A percentile compares a stretch with the other conserved stretches of the same genome.
Conservation (phyloP, 1,140 invertebrate species). For the Cataglyphis hispanica region DNA sequence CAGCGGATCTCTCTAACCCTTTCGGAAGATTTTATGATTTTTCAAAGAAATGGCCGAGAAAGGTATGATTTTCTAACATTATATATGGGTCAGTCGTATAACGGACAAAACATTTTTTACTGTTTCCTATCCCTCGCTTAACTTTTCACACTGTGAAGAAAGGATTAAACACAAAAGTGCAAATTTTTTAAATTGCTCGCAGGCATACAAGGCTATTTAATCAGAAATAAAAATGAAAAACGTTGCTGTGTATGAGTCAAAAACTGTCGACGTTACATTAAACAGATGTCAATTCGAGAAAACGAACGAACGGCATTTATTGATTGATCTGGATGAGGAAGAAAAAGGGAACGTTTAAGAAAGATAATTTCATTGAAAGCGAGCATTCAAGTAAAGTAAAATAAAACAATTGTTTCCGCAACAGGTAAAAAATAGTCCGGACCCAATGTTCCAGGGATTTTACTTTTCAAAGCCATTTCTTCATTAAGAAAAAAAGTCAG, state of each 20-base stretch:
- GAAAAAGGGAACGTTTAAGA: neutral
- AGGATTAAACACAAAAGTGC: neutral
- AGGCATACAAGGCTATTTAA: neutral
- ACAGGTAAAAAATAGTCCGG: neutral
- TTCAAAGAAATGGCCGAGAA: slow-evolving; percentile 41
- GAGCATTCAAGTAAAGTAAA: neutral
- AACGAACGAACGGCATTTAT: neutral
- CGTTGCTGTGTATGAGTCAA: neutral
- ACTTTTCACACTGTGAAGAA: neutral
- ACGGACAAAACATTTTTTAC: slow-evolving; percentile 64
- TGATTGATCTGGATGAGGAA: neutral
- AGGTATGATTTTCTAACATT: slow-evolving; percentile 31
- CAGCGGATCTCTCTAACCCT: neutral
- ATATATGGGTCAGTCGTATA: slow-evolving; percentile 63
- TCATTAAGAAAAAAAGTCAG: slow-evolving; percentile 31
- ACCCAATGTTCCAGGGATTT: neutral
- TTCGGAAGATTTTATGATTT: slow-evolving; percentile 67
- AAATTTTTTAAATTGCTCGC: neutral
- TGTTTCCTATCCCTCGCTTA: slow-evolving; percentile 63
- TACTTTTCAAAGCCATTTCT: neutral
- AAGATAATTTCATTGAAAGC: neutral
- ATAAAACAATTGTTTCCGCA: neutral
- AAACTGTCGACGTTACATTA: neutral
- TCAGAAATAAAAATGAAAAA: slow-evolving; percentile 33
- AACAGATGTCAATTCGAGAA: neutral